Conservation (phyloP, 2,888 invertebrate genomes). For the Cynaeus angustus region DNA sequence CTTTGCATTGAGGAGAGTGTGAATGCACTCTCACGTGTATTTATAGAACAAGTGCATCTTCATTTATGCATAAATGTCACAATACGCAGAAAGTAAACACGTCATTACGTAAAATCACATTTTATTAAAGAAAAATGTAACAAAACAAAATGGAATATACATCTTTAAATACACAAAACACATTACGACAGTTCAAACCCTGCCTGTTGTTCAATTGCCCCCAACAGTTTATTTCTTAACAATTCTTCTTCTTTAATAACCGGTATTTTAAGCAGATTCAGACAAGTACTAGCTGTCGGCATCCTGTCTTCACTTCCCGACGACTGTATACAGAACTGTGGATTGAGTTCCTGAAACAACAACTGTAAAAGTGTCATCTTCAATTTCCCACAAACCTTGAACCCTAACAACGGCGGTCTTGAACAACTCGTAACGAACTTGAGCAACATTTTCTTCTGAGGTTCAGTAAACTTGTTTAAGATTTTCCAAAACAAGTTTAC, state of each 20-base stretch:
- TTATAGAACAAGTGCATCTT: constrained; percentile 1
- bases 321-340: constrained; percentile 96
- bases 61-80: constrained; percentile 7
- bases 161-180: constrained; percentile 27
- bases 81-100: background rate
- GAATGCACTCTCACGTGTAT: background rate
- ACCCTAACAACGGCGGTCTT: constrained; percentile 95
- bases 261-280: constrained; percentile 97
- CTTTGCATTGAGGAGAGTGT: too few relatives aligned
- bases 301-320: constrained; percentile 92
- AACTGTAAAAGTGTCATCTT: background rate
- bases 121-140: constrained; percentile 39
- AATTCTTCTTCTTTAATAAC: constrained; percentile 86
- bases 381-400: constrained; percentile 80
- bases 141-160: constrained; percentile 38
- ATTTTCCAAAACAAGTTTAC: constrained; percentile 94
- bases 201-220: constrained; percentile 95
- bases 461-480: constrained; percentile 86
- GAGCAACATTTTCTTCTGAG: constrained; percentile 88
- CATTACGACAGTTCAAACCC: constrained; percentile 94
- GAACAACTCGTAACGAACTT: constrained; percentile 99
- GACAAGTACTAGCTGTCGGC: constrained; percentile 98
- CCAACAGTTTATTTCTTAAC: constrained; percentile 88
- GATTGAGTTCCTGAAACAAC: constrained; percentile 86
- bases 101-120: constrained; percentile 15